A percentile compares a stretch with the other conserved stretches of the same genome.
Conservation (phyloP, 2,888 invertebrate species). For the Melikaiella ostensackeni region DNA sequence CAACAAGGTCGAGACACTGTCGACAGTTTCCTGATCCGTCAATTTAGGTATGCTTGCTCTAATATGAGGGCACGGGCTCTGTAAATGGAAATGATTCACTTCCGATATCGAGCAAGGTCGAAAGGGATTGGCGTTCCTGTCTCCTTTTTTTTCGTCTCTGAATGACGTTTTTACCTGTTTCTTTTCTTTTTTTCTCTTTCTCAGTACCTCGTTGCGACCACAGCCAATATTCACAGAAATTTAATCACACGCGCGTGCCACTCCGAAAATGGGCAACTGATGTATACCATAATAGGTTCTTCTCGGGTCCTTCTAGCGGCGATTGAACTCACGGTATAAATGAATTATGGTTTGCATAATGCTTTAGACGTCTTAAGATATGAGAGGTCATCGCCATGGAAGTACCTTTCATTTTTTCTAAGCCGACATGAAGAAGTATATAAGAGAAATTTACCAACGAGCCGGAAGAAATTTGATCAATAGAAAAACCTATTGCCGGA, state of each 20-base stretch:
- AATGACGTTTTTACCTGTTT: conserved; percentile 28
- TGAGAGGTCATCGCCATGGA: not conserved
- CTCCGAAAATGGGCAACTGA: not conserved
- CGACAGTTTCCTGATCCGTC: conserved; percentile 47
- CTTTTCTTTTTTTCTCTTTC: conserved; percentile 42
- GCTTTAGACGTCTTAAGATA: not conserved
- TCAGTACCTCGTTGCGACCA: conserved; percentile 13
- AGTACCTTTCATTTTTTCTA: not conserved
- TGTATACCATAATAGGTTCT: not conserved
- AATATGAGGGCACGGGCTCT: conserved; percentile 36
- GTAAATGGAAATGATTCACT: conserved; percentile 46
- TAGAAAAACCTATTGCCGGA: not conserved
- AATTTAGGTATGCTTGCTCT: conserved; percentile 39
- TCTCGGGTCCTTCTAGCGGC: not conserved
- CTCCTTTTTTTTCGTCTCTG: conserved; percentile 36
- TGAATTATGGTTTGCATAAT: not conserved
- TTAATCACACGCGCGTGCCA: not conserved
- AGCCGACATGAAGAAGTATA: not conserved
- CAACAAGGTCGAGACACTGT: conserved; percentile 46
- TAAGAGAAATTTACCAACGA: not conserved
- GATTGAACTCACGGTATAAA: not conserved
- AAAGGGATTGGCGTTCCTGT: conserved; percentile 47
- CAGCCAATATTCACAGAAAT: not conserved
- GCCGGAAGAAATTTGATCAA: not conserved
- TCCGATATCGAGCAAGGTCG: conserved; percentile 51